Conservation (phyloP, 2,888 invertebrate genomes). For the Acrobasis repandana region DNA sequence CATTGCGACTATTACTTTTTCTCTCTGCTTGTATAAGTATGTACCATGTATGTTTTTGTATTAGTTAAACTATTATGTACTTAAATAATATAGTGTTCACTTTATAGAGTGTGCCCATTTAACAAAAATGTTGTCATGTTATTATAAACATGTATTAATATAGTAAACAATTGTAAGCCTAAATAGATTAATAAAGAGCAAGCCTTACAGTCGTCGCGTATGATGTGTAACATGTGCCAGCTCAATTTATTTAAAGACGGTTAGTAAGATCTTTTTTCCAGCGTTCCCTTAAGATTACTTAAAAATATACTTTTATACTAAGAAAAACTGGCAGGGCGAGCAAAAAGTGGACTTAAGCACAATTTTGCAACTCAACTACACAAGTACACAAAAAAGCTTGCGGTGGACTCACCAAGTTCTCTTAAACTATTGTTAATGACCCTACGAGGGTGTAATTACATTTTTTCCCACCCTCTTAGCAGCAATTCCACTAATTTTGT, state of each 20-base stretch:
- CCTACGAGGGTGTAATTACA: slow-evolving; percentile 74
- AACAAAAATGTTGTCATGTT: no score
- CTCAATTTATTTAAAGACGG: neutral
- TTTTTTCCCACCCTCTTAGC: slow-evolving; percentile 70
- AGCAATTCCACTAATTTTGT: slow-evolving; percentile 73
- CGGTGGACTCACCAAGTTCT: slow-evolving; percentile 41
- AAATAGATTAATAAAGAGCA: no score
- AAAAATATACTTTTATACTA: slow-evolving; percentile 22
- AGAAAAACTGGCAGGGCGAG: slow-evolving; percentile 23
- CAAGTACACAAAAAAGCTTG: slow-evolving; percentile 26
- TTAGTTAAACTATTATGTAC: no score
- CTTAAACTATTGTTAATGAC: slow-evolving; percentile 78
- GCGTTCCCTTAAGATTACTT: slow-evolving; percentile 13
- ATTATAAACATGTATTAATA: no score
- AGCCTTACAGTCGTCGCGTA: no score
- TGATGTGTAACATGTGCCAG: neutral
- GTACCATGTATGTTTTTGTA: no score
- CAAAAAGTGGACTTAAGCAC: slow-evolving; percentile 30
- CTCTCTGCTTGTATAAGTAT: no score
- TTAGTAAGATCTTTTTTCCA: slow-evolving; percentile 41
- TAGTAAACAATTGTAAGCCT: no score
- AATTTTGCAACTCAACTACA: slow-evolving; percentile 35
- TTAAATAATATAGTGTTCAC: no score
- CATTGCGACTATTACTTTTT: no score
- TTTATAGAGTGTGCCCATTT: no score